A percentile compares a stretch with the other conserved stretches of the same genome.
phyloP scores from a whole-genome alignment of 2,113 vertebrate species.

The Mustela lutreola region DNA sequence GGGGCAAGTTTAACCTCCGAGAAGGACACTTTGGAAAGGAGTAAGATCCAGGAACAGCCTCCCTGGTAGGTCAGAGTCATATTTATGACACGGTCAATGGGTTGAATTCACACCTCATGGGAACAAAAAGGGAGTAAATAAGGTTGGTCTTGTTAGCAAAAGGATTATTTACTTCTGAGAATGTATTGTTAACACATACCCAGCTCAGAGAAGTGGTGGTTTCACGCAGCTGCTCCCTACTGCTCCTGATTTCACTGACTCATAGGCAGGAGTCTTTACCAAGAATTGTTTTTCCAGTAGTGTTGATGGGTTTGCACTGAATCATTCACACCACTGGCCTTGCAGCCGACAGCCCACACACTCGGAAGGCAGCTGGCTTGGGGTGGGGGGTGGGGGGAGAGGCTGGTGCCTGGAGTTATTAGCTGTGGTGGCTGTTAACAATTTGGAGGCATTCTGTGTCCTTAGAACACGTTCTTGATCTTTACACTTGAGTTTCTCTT shows the following conservation, averaged over 20 bases:
- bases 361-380: not conserved
- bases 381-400: not conserved
- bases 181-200: not conserved
- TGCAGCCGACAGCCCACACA: not conserved
- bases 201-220: not conserved
- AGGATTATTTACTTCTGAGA: not conserved
- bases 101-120: slow-evolving; percentile 31
- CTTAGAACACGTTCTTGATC: not conserved
- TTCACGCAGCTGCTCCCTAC: not conserved
- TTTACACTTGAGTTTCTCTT: not conserved
- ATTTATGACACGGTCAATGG: not conserved
- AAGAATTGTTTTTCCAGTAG: slow-evolving; percentile 5
- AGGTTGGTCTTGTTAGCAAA: not conserved
- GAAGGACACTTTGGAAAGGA: slow-evolving; percentile 28
- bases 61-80: not conserved
- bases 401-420: not conserved
- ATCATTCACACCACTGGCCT: not conserved
- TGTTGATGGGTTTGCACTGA: not conserved
- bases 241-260: not conserved
- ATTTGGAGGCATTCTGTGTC: not conserved
- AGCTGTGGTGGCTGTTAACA: not conserved
- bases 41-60: not conserved
- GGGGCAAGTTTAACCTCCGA: not conserved
- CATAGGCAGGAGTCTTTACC: not conserved
- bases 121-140: not conserved